phyloP scores from a whole-genome alignment of 2,113 vertebrate genomes.

The Abramis brama region DNA sequence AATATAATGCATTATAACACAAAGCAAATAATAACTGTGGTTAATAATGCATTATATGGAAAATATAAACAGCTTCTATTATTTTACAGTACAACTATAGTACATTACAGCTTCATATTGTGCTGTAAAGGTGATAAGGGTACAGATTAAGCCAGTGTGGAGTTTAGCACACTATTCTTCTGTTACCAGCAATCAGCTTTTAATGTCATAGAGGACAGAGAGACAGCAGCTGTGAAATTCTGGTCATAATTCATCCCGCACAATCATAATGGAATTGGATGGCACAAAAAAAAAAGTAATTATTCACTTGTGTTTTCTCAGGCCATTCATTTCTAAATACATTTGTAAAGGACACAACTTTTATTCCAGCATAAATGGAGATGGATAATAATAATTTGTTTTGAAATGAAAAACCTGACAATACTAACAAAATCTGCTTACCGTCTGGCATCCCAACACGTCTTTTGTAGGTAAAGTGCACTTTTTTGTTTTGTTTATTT shows the following conservation, averaged over 20 bases:
- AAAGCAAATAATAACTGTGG: neutral
- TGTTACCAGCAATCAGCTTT: neutral
- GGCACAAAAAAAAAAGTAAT: slow-evolving; percentile 41
- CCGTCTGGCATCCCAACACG: neutral
- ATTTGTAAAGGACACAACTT: slow-evolving; percentile 35
- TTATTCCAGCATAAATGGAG: slow-evolving; percentile 13
- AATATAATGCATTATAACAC: neutral
- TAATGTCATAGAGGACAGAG: slow-evolving; percentile 16
- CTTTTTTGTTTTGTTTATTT: neutral
- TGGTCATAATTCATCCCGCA: slow-evolving; percentile 29
- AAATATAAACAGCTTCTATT: neutral
- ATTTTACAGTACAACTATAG: neutral
- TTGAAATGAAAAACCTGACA: slow-evolving; percentile 35
- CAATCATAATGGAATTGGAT: slow-evolving; percentile 45
- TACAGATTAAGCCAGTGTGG: neutral
- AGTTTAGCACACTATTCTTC: neutral
- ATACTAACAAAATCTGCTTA: slow-evolving; percentile 17
- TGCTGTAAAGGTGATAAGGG: no score
- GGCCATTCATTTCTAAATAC: slow-evolving; percentile 30
- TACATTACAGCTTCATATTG: neutral
- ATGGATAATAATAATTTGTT: slow-evolving; percentile 48
- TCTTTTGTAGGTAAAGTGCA: neutral
- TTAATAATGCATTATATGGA: neutral
- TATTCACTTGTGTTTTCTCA: slow-evolving; percentile 39
- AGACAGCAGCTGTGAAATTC: slow-evolving; percentile 2